These are phyloP conservation scores for Teleogryllus occipitalis DNA, from an alignment of 1,140 invertebrate genomes.

Conservation along the genomic window DNA sequence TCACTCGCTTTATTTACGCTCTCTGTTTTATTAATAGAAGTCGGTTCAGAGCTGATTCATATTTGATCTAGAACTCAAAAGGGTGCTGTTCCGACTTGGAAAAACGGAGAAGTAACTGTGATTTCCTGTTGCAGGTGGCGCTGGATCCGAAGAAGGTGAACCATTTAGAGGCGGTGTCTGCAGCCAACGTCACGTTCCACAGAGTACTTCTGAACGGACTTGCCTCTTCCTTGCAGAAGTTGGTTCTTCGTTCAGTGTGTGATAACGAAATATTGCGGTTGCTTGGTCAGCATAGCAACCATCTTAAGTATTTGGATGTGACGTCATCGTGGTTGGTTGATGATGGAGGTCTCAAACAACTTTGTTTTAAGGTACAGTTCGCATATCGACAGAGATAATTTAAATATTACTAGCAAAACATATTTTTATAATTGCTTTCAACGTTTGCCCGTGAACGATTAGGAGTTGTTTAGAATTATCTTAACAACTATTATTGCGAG, in stretches of 20 bases:
- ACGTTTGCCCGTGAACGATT: too few species aligned
- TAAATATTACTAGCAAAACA: not conserved
- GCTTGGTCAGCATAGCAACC: conserved; percentile 27
- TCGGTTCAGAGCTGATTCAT: too few species aligned
- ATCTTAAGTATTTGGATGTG: conserved; percentile 28
- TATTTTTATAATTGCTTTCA: too few species aligned
- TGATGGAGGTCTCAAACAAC: conserved; percentile 28
- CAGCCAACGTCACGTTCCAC: conserved; percentile 8
- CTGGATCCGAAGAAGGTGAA: conserved; percentile 13
- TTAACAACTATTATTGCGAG: too few species aligned
- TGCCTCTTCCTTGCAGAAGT: conserved; percentile 23
- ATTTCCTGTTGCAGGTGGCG: not conserved
- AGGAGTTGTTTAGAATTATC: too few species aligned
- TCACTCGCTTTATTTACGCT: too few species aligned
- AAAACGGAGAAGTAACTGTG: too few species aligned
- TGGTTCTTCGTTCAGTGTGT: conserved; percentile 27
- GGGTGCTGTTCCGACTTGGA: too few species aligned
- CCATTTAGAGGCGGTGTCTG: conserved; percentile 9
- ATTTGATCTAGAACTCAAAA: too few species aligned
- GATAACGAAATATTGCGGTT: conserved; percentile 29
- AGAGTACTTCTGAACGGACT: conserved; percentile 21
- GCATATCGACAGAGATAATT: not conserved
- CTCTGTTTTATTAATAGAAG: too few species aligned
- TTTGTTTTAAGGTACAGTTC: conserved; percentile 26
- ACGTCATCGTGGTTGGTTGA: conserved; percentile 31